phyloP scores from a whole-genome alignment of 2,888 invertebrate genomes.

The Coleophora deauratella region DNA sequence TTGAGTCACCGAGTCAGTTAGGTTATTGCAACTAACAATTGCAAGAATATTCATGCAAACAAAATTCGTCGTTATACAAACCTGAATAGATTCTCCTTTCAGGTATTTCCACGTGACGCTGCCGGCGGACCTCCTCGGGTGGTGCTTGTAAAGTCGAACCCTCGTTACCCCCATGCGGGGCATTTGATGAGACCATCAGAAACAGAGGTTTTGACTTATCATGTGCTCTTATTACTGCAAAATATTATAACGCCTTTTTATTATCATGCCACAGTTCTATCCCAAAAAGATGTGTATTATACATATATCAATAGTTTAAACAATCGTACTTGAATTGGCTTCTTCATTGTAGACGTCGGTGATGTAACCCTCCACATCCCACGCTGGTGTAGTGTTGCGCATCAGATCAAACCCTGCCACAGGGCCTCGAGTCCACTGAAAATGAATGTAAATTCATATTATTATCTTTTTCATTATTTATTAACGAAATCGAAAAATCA shows the following conservation, averaged over 20 bases:
- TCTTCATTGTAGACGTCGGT: slow-evolving; percentile 81
- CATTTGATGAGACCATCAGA: slow-evolving; percentile 84
- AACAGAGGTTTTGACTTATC: slow-evolving; percentile 79
- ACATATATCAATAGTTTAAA: neutral
- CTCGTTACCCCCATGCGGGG: slow-evolving; percentile 84
- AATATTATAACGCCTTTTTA: neutral
- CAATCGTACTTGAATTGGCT: slow-evolving; percentile 67
- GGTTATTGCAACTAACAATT: too few relatives aligned
- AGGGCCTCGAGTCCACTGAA: slow-evolving; percentile 35
- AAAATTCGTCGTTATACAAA: slow-evolving; percentile 43
- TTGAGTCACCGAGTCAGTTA: too few relatives aligned
- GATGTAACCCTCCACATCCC: slow-evolving; percentile 77
- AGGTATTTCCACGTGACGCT: slow-evolving; percentile 79
- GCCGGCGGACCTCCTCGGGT: slow-evolving; percentile 77
- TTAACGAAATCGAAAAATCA: too few relatives aligned
- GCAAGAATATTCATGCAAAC: slow-evolving; percentile 2
- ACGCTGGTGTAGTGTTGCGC: slow-evolving; percentile 64
- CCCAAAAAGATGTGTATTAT: too few relatives aligned
- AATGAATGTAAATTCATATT: neutral
- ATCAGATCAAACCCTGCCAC: slow-evolving; percentile 69
- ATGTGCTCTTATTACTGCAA: slow-evolving; percentile 74
- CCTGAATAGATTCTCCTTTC: slow-evolving; percentile 83
- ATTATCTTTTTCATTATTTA: too few relatives aligned
- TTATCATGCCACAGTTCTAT: too few relatives aligned
- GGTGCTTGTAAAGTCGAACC: slow-evolving; percentile 84